A percentile compares a stretch with the other conserved stretches of the same genome.
phyloP scores from a whole-genome alignment of 2,797 vertebrate genomes.

The Bradypodion ventrale region DNA sequence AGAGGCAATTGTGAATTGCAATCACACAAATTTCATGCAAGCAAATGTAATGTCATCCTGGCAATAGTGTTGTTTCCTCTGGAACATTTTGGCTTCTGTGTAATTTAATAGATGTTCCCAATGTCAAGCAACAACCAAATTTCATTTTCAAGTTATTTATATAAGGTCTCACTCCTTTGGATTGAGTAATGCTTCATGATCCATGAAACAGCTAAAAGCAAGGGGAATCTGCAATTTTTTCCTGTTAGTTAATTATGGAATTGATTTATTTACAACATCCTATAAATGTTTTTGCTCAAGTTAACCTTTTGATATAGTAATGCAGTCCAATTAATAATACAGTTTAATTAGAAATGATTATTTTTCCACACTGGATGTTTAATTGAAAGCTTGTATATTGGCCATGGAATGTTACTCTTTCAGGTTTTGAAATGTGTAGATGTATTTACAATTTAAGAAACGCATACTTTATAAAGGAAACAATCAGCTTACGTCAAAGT shows the following conservation, averaged over 20 bases:
- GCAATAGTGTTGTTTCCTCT: conserved; percentile 4
- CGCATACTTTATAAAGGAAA: not conserved
- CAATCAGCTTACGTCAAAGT: not conserved
- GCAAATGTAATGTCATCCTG: conserved; percentile 16
- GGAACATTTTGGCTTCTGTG: conserved; percentile 1
- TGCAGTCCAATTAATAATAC: conserved; percentile 2
- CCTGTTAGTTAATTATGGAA: conserved; percentile 33
- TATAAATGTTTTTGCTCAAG: conserved; percentile 6
- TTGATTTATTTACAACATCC: conserved; percentile 18
- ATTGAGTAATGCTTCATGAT: conserved; percentile 38
- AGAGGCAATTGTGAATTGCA: conserved; percentile 23
- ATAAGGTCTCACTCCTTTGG: conserved; percentile 12
- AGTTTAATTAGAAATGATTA: not conserved
- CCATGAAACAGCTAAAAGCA: conserved; percentile 21
- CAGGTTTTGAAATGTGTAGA: not conserved
- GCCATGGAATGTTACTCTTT: not conserved
- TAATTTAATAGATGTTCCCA: not conserved
- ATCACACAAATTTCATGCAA: conserved; percentile 26
- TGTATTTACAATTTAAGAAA: not conserved
- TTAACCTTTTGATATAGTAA: conserved; percentile 2
- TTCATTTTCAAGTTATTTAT: conserved; percentile 28
- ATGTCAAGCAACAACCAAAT: conserved; percentile 23
- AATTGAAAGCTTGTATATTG: not conserved
- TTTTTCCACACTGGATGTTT: not conserved
- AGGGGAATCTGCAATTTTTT: not conserved